A percentile compares a stretch with the other conserved stretches of the same genome.
Evolutionary conservation across 2,113 vertebrate genomes (phyloP).

Genomic region (Aegithalos caudatus): DNA sequence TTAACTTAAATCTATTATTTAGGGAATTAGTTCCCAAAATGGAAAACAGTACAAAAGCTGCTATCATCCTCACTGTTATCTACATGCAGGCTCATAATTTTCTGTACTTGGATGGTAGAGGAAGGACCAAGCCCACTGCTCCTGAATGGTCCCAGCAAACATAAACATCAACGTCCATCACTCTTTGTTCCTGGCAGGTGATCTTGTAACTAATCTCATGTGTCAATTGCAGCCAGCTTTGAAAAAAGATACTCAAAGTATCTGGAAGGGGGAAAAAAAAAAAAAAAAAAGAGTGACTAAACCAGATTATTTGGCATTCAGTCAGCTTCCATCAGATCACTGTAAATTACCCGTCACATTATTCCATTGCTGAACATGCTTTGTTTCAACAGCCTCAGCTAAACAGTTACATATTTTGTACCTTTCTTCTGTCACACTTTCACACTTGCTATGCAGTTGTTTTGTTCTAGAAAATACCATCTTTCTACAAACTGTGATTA

Average conservation of each 20-base stretch:
- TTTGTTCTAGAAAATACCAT: slow-evolving; percentile 33
- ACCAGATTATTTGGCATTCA: slow-evolving; percentile 24
- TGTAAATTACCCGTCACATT: slow-evolving; percentile 33
- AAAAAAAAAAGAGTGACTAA: background rate
- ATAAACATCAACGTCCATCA: background rate
- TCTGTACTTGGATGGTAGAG: background rate
- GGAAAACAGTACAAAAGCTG: background rate
- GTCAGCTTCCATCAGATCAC: slow-evolving; percentile 31
- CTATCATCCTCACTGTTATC: background rate
- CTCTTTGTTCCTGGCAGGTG: background rate
- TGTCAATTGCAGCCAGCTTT: slow-evolving; percentile 18
- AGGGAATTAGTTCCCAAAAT: background rate
- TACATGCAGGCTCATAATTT: background rate
- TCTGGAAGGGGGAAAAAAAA: no score
- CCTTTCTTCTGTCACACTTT: slow-evolving; percentile 24
- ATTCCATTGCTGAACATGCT: background rate
- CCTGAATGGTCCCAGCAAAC: background rate
- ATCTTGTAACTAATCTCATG: slow-evolving; percentile 9
- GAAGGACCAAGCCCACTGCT: background rate
- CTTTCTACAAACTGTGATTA: background rate
- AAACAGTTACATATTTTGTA: slow-evolving; percentile 23
- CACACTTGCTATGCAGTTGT: background rate
- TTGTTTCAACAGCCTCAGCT: slow-evolving; percentile 32
- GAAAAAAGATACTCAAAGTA: background rate
- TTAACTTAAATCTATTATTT: background rate